Percentiles rank a stretch among this genome's conserved stretches.
These are phyloP conservation scores for Actinemys pallida DNA, from an alignment of 2,113 vertebrate species.

Conservation along the genomic window DNA sequence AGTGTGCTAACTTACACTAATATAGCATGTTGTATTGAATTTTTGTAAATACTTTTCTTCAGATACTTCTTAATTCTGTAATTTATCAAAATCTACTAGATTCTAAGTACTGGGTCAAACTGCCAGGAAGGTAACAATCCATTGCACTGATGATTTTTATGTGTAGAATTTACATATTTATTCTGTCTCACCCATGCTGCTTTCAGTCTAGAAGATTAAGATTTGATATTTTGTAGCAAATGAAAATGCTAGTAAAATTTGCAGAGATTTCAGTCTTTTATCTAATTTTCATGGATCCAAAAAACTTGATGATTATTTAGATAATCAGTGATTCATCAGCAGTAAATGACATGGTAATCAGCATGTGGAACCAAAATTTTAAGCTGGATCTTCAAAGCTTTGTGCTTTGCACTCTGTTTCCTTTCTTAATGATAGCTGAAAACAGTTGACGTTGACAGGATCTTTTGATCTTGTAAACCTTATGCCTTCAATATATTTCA, in stretches of 20 bases:
- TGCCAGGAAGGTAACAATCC: neutral
- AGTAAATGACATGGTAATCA: neutral
- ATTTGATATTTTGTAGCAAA: neutral
- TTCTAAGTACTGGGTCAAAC: slow-evolving; percentile 5
- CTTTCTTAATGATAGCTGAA: neutral
- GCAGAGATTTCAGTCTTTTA: neutral
- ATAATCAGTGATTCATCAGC: slow-evolving; percentile 10
- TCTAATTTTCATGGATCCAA: slow-evolving; percentile 17
- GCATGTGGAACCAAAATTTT: neutral
- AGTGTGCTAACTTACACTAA: slow-evolving; percentile 30
- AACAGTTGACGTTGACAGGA: neutral
- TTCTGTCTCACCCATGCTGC: neutral
- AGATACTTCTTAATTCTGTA: neutral
- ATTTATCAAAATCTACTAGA: neutral
- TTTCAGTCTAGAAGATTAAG: neutral
- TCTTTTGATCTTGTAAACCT: neutral
- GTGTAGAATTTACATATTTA: neutral
- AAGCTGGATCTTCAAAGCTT: neutral
- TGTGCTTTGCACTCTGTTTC: neutral
- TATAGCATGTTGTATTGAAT: slow-evolving; percentile 8
- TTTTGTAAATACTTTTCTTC: slow-evolving; percentile 12
- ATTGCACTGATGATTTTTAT: neutral
- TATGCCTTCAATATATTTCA: neutral
- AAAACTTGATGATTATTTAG: slow-evolving; percentile 20
- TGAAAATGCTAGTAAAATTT: neutral